Conservation (phyloP, 1,140 invertebrate species). For the Leptinotarsa defecta region DNA sequence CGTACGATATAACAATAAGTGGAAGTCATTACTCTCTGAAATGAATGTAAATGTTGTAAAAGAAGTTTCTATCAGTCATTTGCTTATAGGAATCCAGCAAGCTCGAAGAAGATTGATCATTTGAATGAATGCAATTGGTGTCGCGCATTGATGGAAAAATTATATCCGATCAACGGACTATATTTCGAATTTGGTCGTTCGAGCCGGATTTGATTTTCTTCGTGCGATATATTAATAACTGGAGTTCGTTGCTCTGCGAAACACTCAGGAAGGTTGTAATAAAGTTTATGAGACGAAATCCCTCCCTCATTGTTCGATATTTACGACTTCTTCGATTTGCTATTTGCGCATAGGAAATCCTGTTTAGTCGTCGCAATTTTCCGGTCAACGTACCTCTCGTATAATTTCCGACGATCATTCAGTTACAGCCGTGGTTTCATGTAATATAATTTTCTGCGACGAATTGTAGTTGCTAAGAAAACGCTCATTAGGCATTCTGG, state of each 20-base stretch:
- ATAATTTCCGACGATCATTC: background rate
- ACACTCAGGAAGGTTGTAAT: background rate
- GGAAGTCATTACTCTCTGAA: background rate
- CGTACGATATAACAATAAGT: too few species aligned
- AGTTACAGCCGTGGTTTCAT: background rate
- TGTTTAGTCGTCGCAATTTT: slow-evolving; percentile 3
- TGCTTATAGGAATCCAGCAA: too few species aligned
- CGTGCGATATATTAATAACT: background rate
- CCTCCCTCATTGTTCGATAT: slow-evolving; percentile 2
- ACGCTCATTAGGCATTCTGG: background rate
- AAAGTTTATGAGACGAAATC: background rate
- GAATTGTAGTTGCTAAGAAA: background rate
- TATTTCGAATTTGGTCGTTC: background rate
- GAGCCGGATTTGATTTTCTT: background rate
- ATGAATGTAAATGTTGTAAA: background rate
- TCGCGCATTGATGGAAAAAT: too few species aligned
- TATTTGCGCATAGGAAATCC: slow-evolving; percentile 3
- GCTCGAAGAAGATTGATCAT: too few species aligned
- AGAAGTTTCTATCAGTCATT: too few species aligned
- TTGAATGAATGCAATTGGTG: too few species aligned
- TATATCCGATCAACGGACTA: too few species aligned
- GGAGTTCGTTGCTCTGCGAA: background rate
- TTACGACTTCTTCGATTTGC: background rate
- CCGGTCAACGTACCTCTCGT: slow-evolving; percentile 4
- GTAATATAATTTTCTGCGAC: slow-evolving; percentile 6